phyloP scores from a whole-genome alignment of 2,888 invertebrate species.

The Gari tellinella region DNA sequence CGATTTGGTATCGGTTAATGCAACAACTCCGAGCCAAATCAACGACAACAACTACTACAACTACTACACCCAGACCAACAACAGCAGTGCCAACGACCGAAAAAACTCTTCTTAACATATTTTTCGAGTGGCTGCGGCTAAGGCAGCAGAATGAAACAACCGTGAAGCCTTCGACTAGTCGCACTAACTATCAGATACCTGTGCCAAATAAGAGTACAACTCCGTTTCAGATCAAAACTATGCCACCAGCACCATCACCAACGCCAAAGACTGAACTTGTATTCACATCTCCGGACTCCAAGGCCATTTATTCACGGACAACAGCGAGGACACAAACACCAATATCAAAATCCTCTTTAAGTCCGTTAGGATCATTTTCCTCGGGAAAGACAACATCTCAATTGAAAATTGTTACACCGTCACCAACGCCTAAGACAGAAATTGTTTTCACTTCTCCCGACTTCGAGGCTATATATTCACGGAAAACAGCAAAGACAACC shows the following conservation, averaged over 20 bases:
- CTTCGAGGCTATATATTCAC: no score
- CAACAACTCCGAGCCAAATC: constrained; percentile 13
- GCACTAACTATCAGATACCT: neutral
- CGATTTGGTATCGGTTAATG: constrained; percentile 33
- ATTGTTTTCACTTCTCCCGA: no score
- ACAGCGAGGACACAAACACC: no score
- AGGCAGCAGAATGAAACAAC: neutral
- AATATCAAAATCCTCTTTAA: no score
- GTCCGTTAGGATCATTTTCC: no score
- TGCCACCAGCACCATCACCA: neutral
- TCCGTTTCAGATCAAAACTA: neutral
- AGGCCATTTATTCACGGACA: no score
- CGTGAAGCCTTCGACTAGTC: neutral
- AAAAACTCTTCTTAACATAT: constrained; percentile 20
- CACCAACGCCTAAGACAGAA: no score
- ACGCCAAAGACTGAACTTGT: neutral
- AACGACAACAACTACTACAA: constrained; percentile 1
- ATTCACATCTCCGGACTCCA: no score
- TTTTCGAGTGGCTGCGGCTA: constrained; percentile 14
- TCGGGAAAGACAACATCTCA: no score
- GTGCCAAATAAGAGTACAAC: neutral
- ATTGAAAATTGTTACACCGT: no score
- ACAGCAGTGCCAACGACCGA: constrained; percentile 22
- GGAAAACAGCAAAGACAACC: no score
- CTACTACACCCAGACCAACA: constrained; percentile 13